Conservation (phyloP, 2,888 invertebrate species). For the Aelia acuminata region DNA sequence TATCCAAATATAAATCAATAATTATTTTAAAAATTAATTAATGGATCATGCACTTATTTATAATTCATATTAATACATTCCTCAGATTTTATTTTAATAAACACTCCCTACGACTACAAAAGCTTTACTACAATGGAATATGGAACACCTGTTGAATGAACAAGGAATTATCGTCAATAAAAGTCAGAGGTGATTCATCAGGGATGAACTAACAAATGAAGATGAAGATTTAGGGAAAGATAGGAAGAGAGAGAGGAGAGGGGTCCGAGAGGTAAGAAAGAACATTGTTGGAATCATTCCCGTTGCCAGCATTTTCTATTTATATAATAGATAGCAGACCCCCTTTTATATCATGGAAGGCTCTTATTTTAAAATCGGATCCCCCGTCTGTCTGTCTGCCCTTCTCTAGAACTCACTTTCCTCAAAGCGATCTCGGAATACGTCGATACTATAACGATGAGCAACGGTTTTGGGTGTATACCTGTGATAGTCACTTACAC, state of each 20-base stretch:
- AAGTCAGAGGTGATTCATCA: not conserved
- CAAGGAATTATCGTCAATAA: conserved; percentile 8
- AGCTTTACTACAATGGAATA: not conserved
- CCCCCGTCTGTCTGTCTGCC: conserved; percentile 22
- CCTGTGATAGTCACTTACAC: no score
- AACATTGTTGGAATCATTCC: conserved; percentile 48
- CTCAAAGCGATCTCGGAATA: not conserved
- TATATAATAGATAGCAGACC: conserved; percentile 38
- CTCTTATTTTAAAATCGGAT: conserved; percentile 33
- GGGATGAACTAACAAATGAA: conserved; percentile 17
- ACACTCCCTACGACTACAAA: not conserved
- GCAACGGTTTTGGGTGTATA: no score
- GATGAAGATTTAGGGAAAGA: conserved; percentile 37
- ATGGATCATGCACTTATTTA: no score
- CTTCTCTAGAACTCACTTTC: not conserved
- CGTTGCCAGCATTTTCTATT: conserved; percentile 46
- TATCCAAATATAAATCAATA: no score
- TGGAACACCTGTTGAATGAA: not conserved
- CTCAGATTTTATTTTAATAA: not conserved
- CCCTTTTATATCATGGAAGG: conserved; percentile 34
- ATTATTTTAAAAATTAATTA: no score
- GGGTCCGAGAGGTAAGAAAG: not conserved
- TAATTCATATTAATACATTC: no score
- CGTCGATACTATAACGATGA: no score
- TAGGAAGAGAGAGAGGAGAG: not conserved